Evolutionary conservation across 2,797 vertebrate genomes (phyloP).

Genomic region (Darevskia nairensis): DNA sequence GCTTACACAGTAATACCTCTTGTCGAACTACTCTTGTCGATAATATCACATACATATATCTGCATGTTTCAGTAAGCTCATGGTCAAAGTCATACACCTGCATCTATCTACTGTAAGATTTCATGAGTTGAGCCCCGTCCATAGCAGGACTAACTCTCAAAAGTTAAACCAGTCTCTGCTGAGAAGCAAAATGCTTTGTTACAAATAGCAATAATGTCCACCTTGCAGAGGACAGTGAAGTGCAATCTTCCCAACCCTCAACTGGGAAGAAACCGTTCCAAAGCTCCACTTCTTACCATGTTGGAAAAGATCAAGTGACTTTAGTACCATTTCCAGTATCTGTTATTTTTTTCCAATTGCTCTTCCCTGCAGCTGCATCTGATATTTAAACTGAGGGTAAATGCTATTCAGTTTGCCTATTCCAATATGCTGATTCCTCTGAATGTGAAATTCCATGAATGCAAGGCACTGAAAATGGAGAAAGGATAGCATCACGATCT

Average conservation of each 20-base stretch:
- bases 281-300: background rate
- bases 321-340: background rate
- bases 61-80: background rate
- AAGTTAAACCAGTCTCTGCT: background rate
- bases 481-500: background rate
- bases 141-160: background rate
- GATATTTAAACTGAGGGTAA: background rate
- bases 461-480: background rate
- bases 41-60: background rate
- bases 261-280: background rate
- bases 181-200: background rate
- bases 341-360: background rate
- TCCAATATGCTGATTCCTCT: background rate
- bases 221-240: background rate
- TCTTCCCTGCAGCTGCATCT: background rate
- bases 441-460: background rate
- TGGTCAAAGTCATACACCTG: background rate
- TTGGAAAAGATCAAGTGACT: background rate
- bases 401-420: background rate
- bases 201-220: background rate
- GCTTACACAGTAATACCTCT: background rate
- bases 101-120: background rate
- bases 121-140: background rate
- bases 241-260: background rate
- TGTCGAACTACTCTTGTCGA: background rate